phyloP scores from a whole-genome alignment of 2,113 vertebrate genomes.

The Poeciliopsis turrubarensis region DNA sequence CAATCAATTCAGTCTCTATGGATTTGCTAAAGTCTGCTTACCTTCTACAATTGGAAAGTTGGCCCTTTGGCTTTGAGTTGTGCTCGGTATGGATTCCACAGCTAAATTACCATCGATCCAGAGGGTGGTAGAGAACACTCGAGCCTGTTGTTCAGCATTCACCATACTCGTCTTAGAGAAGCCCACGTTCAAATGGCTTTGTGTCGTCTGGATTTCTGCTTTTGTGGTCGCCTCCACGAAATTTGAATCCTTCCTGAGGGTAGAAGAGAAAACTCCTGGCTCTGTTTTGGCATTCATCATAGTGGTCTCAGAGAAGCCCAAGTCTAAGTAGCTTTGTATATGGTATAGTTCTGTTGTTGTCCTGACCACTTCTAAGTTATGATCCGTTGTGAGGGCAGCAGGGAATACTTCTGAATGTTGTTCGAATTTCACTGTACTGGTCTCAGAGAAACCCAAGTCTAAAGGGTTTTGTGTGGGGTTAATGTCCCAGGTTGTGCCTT shows the following conservation, averaged over 20 bases:
- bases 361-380: not conserved
- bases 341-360: not conserved
- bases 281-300: not conserved
- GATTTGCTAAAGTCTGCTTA: constrained; percentile 69
- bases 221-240: not conserved
- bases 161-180: constrained; percentile 18
- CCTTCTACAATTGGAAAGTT: constrained; percentile 60
- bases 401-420: not conserved
- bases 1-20: constrained; percentile 44
- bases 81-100: constrained; percentile 46
- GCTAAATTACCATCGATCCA: constrained; percentile 19
- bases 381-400: not conserved
- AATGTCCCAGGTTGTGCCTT: not conserved
- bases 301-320: not conserved
- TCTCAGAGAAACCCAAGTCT: not conserved
- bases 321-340: not conserved
- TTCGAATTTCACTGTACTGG: not conserved
- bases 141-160: constrained; percentile 5
- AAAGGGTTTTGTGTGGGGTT: not conserved
- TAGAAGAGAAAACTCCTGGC: not conserved
- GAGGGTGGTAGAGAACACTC: constrained; percentile 23
- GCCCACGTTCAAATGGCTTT: constrained; percentile 9
- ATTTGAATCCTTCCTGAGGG: not conserved
- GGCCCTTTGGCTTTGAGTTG: constrained; percentile 46
- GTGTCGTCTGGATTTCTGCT: not conserved